Conservation (phyloP, 2,888 invertebrate genomes). For the Microctonus aethiopoides region DNA sequence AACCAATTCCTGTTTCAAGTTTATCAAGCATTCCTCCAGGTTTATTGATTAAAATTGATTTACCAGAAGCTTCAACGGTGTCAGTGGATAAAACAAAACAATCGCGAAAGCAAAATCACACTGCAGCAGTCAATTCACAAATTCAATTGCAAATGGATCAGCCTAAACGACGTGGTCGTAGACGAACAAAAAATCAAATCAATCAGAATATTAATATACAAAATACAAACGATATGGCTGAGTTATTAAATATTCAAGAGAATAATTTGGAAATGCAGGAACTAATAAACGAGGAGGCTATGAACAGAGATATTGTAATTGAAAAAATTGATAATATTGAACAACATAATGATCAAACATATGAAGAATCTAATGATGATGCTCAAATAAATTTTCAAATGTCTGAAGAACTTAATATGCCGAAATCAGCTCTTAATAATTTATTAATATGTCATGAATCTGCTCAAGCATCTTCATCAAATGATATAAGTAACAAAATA, state of each 20-base stretch:
- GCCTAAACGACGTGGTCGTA: not conserved
- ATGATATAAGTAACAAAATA: not conserved
- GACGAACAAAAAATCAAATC: not conserved
- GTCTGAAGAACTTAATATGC: not conserved
- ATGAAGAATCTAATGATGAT: not conserved
- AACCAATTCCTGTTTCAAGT: slow-evolving; percentile 64
- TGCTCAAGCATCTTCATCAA: not conserved
- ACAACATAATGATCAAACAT: not conserved
- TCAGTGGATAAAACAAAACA: slow-evolving; percentile 41
- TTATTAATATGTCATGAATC: not conserved
- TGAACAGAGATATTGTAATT: not conserved
- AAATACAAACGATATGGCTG: not conserved
- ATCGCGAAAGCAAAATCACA: slow-evolving; percentile 36
- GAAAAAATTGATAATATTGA: slow-evolving; percentile 5
- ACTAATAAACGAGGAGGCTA: not conserved
- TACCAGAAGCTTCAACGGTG: slow-evolving; percentile 54
- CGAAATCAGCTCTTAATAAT: not conserved
- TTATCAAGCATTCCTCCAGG: slow-evolving; percentile 64
- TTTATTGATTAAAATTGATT: slow-evolving; percentile 61
- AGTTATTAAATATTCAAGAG: not conserved
- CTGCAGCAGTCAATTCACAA: not conserved
- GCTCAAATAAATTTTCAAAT: not conserved
- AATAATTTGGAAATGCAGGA: not conserved
- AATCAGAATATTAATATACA: not conserved
- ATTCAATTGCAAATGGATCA: not conserved